phyloP scores from a whole-genome alignment of 2,888 invertebrate species.

The Hyposoter dolosus region DNA sequence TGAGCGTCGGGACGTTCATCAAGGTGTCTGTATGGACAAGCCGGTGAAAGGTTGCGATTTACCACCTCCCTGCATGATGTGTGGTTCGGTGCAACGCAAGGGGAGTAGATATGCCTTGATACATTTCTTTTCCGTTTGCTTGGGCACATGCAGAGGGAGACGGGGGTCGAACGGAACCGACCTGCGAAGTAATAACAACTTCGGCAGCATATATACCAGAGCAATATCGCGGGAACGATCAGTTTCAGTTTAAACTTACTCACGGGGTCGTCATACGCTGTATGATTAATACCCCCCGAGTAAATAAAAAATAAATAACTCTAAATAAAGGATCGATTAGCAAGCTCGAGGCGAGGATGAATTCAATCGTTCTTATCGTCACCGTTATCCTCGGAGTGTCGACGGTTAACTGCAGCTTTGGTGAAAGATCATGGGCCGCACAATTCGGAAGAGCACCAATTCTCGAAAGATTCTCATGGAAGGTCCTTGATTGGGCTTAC shows the following conservation, averaged over 20 bases:
- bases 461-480: slow-evolving; percentile 91
- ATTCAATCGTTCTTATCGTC: slow-evolving; percentile 38
- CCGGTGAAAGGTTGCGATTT: slow-evolving; percentile 69
- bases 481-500: slow-evolving; percentile 91
- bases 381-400: slow-evolving; percentile 14
- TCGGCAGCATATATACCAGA: slow-evolving; percentile 75
- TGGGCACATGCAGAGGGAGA: slow-evolving; percentile 31
- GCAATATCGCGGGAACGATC: slow-evolving; percentile 72
- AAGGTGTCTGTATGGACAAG: slow-evolving; percentile 28
- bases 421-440: slow-evolving; percentile 73
- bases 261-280: slow-evolving; percentile 19
- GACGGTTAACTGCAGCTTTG: slow-evolving; percentile 52
- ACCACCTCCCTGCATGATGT: slow-evolving; percentile 43
- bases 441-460: slow-evolving; percentile 85
- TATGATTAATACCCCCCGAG: background rate
- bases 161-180: slow-evolving; percentile 67
- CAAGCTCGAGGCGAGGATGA: slow-evolving; percentile 42
- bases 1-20: background rate
- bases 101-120: slow-evolving; percentile 36
- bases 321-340: background rate
- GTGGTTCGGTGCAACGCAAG: slow-evolving; percentile 32
- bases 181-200: slow-evolving; percentile 55
- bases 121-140: slow-evolving; percentile 71
- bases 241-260: slow-evolving; percentile 73
- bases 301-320: background rate